Base-by-base conservation (phyloP, 2,113 vertebrate species). In the Gasterosteus aculeatus region DNA sequence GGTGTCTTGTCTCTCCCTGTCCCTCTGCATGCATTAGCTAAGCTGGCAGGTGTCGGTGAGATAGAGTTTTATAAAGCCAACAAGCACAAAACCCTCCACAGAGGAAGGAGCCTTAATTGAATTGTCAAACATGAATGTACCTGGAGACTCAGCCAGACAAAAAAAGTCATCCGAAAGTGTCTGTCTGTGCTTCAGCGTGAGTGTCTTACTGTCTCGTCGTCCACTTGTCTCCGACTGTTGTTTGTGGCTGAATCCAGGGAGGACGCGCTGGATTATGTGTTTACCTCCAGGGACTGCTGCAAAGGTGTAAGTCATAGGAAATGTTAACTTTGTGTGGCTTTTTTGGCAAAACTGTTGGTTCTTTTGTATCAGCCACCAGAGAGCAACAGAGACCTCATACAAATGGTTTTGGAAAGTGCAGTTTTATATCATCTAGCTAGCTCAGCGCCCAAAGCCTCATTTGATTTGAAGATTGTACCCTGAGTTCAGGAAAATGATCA, bases 21-120 rank as follows among this genome's bases (percentile, higher is more conserved):
- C 77, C 61, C 75, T 62, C 49, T 74, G 75, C 82, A 66, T 75
- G 79, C 78, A 46, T 78, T 79, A 72, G 75, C 72, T 67, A 65
- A 85, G 81, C 75, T 87, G 85, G 84, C 89, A 88, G 89, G 87
- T 89, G 84, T 91, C 80, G 82, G 57, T 75, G 82, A 83, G 85
- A 88, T 83, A 81, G 86, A 87, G 87, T 87, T 87, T 82, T 86
- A 78, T 56, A 68, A 84, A 84, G 79, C 59, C 80, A 75, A 77
- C 83, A 87, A 82, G 84, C 69, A 84, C 65, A 77, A 81, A 85
- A 80, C 59, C 85, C 77, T 82, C 87, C 78, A 12, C 61, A 58
- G 87, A 83, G 77, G 75, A 70, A 59, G 59, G 68, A 61, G 61
- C 66, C 51, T 80, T 91, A 91, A 91, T 89, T 89, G 84, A 88